Percentiles rank a stretch among this genome's conserved stretches.
Conservation (phyloP, 1,140 invertebrate species). For the Nasonia giraulti region DNA sequence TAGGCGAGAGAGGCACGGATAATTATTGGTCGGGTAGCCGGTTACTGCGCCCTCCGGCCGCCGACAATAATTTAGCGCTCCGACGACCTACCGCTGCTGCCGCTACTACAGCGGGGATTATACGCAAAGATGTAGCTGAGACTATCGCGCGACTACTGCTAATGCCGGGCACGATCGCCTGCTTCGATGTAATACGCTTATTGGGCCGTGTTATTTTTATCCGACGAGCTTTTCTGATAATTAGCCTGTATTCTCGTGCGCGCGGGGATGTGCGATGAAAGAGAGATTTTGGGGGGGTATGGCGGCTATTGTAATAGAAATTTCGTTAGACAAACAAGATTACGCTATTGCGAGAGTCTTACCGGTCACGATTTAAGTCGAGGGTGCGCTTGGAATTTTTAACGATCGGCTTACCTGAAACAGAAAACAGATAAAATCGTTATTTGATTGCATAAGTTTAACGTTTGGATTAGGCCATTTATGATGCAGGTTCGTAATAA, state of each 20-base stretch:
- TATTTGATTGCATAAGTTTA: too few relatives aligned
- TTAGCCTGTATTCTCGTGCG: too few relatives aligned
- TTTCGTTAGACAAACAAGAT: too few relatives aligned
- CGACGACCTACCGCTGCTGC: not conserved
- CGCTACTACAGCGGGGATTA: not conserved
- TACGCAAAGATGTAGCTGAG: not conserved
- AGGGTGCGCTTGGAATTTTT: not conserved
- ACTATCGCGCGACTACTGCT: not conserved
- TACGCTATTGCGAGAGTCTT: too few relatives aligned
- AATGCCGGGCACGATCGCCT: not conserved
- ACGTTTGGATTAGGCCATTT: too few relatives aligned
- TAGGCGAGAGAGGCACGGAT: constrained; percentile 2
- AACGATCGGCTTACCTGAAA: not conserved
- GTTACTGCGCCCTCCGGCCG: not conserved
- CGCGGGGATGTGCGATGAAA: too few relatives aligned
- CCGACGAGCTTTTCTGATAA: not conserved
- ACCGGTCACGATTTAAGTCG: too few relatives aligned
- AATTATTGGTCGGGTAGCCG: constrained; percentile 33
- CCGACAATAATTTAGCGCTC: constrained; percentile 32
- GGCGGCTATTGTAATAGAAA: too few relatives aligned
- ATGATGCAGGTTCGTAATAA: too few relatives aligned
- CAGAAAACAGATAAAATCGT: not conserved
- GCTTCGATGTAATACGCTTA: not conserved
- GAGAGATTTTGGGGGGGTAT: too few relatives aligned
- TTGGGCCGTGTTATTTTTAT: not conserved